A percentile compares a stretch with the other conserved stretches of the same genome.
phyloP scores from a whole-genome alignment of 1,140 invertebrate genomes.

The Orchestia grillus region DNA sequence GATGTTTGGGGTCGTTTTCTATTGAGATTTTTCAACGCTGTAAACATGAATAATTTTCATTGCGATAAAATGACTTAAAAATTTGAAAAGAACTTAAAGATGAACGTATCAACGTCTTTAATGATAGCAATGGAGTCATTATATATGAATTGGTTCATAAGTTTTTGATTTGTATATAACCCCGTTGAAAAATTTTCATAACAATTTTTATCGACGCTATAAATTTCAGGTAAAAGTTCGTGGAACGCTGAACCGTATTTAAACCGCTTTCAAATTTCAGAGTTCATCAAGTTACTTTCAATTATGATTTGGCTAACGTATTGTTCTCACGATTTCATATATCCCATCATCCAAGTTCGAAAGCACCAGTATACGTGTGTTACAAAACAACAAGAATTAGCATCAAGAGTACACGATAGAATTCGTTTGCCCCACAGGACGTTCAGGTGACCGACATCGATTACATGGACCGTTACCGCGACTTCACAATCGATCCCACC shows the following conservation, averaged over 20 bases:
- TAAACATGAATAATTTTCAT: no score
- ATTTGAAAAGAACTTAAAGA: background rate
- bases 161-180: background rate
- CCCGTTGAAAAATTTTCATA: background rate
- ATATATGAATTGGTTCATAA: background rate
- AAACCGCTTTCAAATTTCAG: background rate
- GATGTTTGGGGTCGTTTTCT: no score
- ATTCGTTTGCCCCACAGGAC: slow-evolving; percentile 70
- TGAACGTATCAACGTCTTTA: background rate
- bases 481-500: slow-evolving; percentile 73
- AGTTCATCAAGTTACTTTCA: background rate
- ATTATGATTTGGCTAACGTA: background rate
- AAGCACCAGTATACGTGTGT: background rate
- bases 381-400: background rate
- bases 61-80: background rate
- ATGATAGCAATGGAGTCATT: background rate
- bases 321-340: background rate
- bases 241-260: background rate
- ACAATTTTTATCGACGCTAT: background rate
- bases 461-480: slow-evolving; percentile 71
- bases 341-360: background rate
- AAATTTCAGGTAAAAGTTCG: background rate
- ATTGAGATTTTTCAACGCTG: no score
- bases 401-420: background rate
- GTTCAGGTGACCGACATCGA: slow-evolving; percentile 73